A percentile compares a stretch with the other conserved stretches of the same genome.
These are phyloP conservation scores for Oscheius onirici DNA, from an alignment of 2,888 invertebrate genomes.

Conservation along the genomic window DNA sequence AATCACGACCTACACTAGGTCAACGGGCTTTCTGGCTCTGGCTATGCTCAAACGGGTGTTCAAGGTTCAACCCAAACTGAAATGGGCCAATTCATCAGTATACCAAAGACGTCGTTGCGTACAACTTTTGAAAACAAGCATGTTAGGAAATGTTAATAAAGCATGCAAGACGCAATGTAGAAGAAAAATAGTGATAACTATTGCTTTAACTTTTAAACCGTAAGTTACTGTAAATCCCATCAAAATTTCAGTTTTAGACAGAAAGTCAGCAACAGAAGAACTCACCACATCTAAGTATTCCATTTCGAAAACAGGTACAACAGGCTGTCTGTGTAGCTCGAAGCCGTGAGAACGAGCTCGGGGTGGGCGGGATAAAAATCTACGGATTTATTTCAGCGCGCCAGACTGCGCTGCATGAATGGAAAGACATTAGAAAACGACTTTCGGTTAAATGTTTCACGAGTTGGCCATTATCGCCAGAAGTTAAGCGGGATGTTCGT, in stretches of 20 bases:
- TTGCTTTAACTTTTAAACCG: too few relatives aligned
- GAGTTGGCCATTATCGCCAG: constrained; percentile 12
- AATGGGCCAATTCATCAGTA: not conserved
- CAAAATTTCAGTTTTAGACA: not conserved
- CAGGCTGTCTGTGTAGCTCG: constrained; percentile 1
- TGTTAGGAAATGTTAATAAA: too few relatives aligned
- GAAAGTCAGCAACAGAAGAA: not conserved
- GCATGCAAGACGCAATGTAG: too few relatives aligned
- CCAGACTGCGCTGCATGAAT: constrained; percentile 25
- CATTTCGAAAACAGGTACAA: constrained; percentile 4
- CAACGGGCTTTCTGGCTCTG: not conserved
- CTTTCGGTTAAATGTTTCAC: constrained; percentile 20
- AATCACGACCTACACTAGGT: not conserved
- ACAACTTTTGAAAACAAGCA: too few relatives aligned
- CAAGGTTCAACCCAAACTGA: not conserved
- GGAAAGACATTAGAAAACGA: constrained; percentile 21
- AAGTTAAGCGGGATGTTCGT: not conserved
- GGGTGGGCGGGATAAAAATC: constrained; percentile 28
- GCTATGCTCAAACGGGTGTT: not conserved
- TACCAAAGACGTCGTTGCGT: not conserved
- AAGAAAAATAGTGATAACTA: too few relatives aligned
- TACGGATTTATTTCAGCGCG: constrained; percentile 31
- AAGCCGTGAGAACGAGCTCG: constrained; percentile 12
- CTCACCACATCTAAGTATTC: constrained; percentile 27
- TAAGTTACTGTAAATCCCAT: too few relatives aligned